phyloP scores from a whole-genome alignment of 1,140 invertebrate genomes.

The Drosophila littoralis region DNA sequence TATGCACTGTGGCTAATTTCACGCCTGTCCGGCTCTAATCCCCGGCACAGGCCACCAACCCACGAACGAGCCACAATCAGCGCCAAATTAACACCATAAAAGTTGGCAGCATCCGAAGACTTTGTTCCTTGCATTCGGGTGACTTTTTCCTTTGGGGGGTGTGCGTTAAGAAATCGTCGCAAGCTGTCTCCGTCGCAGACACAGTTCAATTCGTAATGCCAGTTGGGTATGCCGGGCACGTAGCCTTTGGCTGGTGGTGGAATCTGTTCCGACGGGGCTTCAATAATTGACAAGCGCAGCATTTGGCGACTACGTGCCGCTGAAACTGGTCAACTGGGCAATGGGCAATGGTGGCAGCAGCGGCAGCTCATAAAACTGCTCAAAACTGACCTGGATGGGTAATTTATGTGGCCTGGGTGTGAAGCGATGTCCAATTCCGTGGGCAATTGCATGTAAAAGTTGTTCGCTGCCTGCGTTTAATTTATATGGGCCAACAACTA shows the following conservation, averaged over 20 bases:
- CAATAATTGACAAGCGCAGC: slow-evolving; percentile 58
- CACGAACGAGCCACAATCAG: slow-evolving; percentile 68
- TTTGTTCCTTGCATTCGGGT: slow-evolving; percentile 11
- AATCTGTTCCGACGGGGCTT: slow-evolving; percentile 55
- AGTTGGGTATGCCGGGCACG: slow-evolving; percentile 66
- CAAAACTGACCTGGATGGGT: slow-evolving; percentile 74
- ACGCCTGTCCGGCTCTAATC: slow-evolving; percentile 51
- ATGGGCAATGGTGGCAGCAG: not conserved
- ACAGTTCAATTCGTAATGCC: slow-evolving; percentile 49
- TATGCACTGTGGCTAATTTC: slow-evolving; percentile 48
- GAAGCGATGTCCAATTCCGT: slow-evolving; percentile 58
- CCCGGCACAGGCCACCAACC: slow-evolving; percentile 28
- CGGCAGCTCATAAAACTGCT: slow-evolving; percentile 63
- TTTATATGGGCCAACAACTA: slow-evolving; percentile 66
- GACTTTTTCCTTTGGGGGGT: slow-evolving; percentile 27
- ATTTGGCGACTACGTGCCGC: slow-evolving; percentile 49
- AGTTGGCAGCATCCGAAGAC: slow-evolving; percentile 45
- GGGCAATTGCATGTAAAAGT: slow-evolving; percentile 80
- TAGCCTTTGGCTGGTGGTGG: slow-evolving; percentile 63
- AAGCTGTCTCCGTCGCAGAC: slow-evolving; percentile 2
- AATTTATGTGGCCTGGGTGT: slow-evolving; percentile 76
- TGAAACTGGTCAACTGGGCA: slow-evolving; percentile 7
- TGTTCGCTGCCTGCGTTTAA: slow-evolving; percentile 75
- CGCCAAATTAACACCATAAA: slow-evolving; percentile 79
- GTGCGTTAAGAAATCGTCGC: slow-evolving; percentile 6